Evolutionary conservation across 64 coral and sea anemone species (phyloP), one percentile per base, ranked within the genome.

Genomic region (Hydrozoanthus tunicans): DNA sequence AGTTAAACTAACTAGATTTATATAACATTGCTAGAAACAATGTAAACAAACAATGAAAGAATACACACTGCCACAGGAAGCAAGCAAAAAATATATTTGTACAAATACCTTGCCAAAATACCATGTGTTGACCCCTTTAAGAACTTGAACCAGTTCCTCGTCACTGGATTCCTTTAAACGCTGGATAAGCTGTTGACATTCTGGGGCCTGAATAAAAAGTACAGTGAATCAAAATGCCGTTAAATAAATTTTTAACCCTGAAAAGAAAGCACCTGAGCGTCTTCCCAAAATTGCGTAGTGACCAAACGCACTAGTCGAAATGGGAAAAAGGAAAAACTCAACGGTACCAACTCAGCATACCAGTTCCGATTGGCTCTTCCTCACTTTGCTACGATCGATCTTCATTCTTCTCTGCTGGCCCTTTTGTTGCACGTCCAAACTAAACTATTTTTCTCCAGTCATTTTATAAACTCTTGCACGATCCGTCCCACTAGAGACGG

Each of bases 311-410:
- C 64, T 55, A 52, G 32, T 43, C 32, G 32, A 43, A 43, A 5
- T 62, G 4, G 9, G 60, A 53, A 55, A 32, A 55, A 68, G 27
- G 6, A 15, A 53, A 62, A 57, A 70, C n/a, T 62, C 27, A 79
- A 43, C 32, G 32, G 32, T 77, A 10, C 14, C 12, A 82, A 64
- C 15, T 7, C 8, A 59, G 71, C 91, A 84, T 96, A 99, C 97
- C 94, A 94, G 90, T 78, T 99, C 94, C 23, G 97, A 99, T 70
- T 99, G 97, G 58, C 81, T 93, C 83, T 99, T 99, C 64, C 97
- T 89, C 61, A 99, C 79, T 93, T 99, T 99, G 90, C 92, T 96
- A 62, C 94, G 81, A 79, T 99, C 97, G 92, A 99, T 96, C 80
- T 99, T 99, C 97, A 99, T 99, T 78, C 79, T 96, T 6, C 10